A percentile compares a stretch with the other conserved stretches of the same genome.
phyloP scores from a whole-genome alignment of 2,888 invertebrate species.

The Philonicus albiceps region DNA sequence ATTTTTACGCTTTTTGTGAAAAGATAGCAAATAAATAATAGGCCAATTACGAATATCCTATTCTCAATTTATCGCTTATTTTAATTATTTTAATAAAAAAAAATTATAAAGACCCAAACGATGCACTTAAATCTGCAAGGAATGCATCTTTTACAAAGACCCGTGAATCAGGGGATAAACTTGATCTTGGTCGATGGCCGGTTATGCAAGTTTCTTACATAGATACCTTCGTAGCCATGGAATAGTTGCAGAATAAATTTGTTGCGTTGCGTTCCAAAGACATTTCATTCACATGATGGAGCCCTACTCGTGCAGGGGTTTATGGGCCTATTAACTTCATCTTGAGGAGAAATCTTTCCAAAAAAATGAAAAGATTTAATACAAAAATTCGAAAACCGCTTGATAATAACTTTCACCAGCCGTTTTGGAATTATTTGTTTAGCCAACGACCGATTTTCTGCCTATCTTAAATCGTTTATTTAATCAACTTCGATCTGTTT shows the following conservation, averaged over 20 bases:
- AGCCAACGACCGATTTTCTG: neutral
- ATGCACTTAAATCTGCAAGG: neutral
- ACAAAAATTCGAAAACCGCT: neutral
- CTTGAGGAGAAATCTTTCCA: neutral
- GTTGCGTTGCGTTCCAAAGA: neutral
- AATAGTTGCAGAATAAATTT: neutral
- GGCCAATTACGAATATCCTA: too few relatives aligned
- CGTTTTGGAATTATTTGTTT: neutral
- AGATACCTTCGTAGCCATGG: neutral
- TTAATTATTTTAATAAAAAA: neutral
- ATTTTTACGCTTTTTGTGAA: neutral
- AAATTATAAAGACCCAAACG: neutral
- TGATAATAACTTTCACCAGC: neutral
- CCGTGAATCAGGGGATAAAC: neutral
- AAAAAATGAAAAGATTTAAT: neutral
- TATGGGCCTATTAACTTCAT: neutral
- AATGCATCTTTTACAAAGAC: neutral
- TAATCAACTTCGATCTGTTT: neutral
- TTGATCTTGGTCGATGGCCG: slow-evolving; percentile 12
- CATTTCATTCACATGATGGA: neutral
- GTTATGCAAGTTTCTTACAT: neutral
- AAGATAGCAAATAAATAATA: neutral
- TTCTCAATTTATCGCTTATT: too few relatives aligned
- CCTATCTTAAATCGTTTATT: neutral
- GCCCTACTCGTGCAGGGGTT: neutral